phyloP scores from a whole-genome alignment of 1,140 invertebrate genomes.

The Bombus waltoni region DNA sequence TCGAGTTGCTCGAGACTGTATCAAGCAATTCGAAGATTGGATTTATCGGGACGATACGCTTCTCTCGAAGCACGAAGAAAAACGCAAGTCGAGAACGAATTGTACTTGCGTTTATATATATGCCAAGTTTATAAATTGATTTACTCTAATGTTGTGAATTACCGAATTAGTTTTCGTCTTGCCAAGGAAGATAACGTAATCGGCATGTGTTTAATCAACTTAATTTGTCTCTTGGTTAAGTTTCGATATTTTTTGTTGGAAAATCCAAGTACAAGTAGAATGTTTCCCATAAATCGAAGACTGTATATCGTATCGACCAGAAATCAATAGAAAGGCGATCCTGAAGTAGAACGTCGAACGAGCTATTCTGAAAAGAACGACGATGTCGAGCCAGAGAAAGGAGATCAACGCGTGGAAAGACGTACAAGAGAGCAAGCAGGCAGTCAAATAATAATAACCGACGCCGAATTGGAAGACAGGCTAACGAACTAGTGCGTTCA shows the following conservation, averaged over 20 bases:
- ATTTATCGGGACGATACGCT: background rate
- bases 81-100: background rate
- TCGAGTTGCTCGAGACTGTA: too few species aligned
- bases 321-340: background rate
- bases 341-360: background rate
- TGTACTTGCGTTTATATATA: background rate
- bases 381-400: too few species aligned
- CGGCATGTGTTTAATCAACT: background rate
- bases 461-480: constrained; percentile 17
- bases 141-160: background rate
- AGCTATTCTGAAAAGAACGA: background rate
- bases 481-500: constrained; percentile 31
- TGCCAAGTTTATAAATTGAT: background rate
- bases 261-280: too few species aligned
- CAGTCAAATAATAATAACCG: constrained; percentile 27
- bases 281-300: background rate
- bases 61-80: background rate
- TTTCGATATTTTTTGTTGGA: too few species aligned
- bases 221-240: background rate
- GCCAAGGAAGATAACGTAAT: background rate
- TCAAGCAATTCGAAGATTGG: background rate
- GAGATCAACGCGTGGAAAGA: background rate
- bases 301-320: background rate
- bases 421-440: too few species aligned
- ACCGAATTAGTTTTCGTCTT: background rate